phyloP scores from a whole-genome alignment of 2,797 vertebrate species.

The Xenopus petersii region DNA sequence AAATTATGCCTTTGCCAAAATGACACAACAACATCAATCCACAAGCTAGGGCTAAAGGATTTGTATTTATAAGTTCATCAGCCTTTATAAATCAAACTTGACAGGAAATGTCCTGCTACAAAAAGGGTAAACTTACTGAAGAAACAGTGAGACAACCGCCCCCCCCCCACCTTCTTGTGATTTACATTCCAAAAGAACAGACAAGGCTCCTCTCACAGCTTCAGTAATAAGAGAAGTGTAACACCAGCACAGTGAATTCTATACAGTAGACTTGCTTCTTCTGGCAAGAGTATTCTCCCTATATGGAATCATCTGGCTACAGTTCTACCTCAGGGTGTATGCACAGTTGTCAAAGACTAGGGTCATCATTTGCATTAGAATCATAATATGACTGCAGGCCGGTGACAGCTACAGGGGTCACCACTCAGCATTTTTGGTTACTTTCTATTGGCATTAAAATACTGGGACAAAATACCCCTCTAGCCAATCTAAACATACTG shows the following conservation, averaged over 20 bases:
- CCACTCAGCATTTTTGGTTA: too few species aligned
- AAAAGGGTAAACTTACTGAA: conserved; percentile 32
- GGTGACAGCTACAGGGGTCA: not conserved
- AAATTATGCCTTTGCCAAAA: not conserved
- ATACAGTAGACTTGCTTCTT: conserved; percentile 21
- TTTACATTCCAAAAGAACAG: conserved; percentile 43
- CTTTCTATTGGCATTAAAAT: too few species aligned
- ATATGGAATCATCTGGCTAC: conserved; percentile 35
- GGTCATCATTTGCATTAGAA: not conserved
- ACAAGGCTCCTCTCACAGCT: conserved; percentile 21
- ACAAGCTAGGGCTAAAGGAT: too few species aligned
- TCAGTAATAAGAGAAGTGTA: conserved; percentile 10
- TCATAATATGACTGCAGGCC: too few species aligned
- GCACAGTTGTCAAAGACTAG: conserved; percentile 16
- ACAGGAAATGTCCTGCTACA: not conserved
- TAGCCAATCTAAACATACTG: too few species aligned
- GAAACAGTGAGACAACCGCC: not conserved
- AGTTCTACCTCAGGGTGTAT: conserved; percentile 22
- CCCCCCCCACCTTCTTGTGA: conserved; percentile 25
- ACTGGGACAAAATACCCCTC: too few species aligned
- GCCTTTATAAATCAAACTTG: not conserved
- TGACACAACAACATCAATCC: too few species aligned
- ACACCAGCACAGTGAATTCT: conserved; percentile 33
- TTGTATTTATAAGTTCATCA: not conserved
- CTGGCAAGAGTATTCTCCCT: conserved; percentile 23